Percentiles rank a stretch among this genome's conserved stretches.
Conservation (phyloP, 2,113 vertebrate species). For the Menidia beryllina region DNA sequence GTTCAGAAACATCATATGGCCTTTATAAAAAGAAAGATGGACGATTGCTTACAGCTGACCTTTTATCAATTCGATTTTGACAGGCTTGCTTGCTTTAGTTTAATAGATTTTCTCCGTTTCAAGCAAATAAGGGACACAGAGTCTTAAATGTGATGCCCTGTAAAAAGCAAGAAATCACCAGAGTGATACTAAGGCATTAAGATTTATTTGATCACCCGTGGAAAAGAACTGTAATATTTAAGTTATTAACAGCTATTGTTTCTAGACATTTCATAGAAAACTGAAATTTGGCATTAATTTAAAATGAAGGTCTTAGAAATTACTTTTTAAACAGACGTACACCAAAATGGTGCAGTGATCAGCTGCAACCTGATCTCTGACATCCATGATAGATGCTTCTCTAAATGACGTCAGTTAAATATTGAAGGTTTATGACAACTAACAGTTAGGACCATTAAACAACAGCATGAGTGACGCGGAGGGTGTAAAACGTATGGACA, state of each 20-base stretch:
- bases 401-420: neutral
- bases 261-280: too few relatives aligned
- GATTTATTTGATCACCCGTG: neutral
- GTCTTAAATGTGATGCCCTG: neutral
- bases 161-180: neutral
- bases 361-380: too few relatives aligned
- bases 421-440: neutral
- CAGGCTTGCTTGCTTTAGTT: neutral
- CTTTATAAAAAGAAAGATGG: neutral
- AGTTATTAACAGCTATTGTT: too few relatives aligned
- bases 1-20: neutral
- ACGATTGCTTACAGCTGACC: neutral
- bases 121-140: neutral
- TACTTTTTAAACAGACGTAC: too few relatives aligned
- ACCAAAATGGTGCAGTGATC: too few relatives aligned
- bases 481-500: too few relatives aligned
- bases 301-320: too few relatives aligned
- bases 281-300: neutral
- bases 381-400: too few relatives aligned
- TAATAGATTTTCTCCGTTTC: neutral
- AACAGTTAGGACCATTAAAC: neutral
- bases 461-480: neutral
- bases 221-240: too few relatives aligned
- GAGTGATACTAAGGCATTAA: neutral
- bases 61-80: neutral